These are phyloP conservation scores for Oryzias dopingdopingensis DNA, from an alignment of 2,797 vertebrate species.

Conservation along the genomic window DNA sequence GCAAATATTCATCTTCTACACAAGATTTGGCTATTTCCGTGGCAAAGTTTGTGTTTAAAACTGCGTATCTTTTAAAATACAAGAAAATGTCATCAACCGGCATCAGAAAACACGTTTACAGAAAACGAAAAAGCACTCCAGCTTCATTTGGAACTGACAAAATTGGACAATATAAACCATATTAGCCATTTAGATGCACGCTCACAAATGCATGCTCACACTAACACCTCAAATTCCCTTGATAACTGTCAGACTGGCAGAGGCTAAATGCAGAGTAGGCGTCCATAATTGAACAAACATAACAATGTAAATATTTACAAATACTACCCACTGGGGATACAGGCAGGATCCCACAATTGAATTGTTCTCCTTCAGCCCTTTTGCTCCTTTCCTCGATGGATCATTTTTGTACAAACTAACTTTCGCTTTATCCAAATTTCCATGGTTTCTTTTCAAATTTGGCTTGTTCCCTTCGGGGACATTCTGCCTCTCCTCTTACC, in stretches of 20 bases:
- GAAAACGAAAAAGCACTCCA: constrained; percentile 10
- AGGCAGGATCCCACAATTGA: constrained; percentile 65
- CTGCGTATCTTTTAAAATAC: constrained; percentile 3
- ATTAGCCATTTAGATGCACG: constrained; percentile 20
- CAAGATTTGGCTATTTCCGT: not conserved
- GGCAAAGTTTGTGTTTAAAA: constrained; percentile 13
- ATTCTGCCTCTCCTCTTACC: constrained; percentile 79
- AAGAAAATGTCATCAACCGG: constrained; percentile 2
- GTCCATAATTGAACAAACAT: constrained; percentile 75
- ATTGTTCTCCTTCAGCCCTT: constrained; percentile 64
- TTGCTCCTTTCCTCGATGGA: constrained; percentile 37
- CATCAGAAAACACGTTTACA: not conserved
- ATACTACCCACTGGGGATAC: constrained; percentile 70
- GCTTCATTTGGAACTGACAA: constrained; percentile 19
- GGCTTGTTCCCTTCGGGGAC: constrained; percentile 45
- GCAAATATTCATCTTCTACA: not conserved
- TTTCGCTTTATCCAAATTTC: constrained; percentile 20
- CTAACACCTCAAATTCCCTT: constrained; percentile 59
- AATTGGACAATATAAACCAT: constrained; percentile 35
- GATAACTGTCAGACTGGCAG: constrained; percentile 73
- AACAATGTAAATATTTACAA: constrained; percentile 77
- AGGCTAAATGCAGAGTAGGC: constrained; percentile 74
- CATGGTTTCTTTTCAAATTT: constrained; percentile 19
- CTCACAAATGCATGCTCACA: constrained; percentile 27
- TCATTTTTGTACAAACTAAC: constrained; percentile 19